phyloP scores from a whole-genome alignment of 2,797 vertebrate genomes.

The Scyliorhinus canicula region DNA sequence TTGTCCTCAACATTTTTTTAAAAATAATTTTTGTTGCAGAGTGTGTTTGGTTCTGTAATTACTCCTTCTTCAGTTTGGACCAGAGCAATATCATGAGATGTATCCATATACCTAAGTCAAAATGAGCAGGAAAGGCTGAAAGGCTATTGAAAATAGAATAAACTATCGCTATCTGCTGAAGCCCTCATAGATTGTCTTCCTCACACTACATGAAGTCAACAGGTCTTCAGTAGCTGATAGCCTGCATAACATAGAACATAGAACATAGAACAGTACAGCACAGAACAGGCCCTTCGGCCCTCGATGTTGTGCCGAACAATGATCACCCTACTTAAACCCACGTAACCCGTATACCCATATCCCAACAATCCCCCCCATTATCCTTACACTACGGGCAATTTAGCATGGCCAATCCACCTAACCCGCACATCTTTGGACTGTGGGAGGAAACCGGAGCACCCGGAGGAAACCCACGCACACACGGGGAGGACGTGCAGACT shows the following conservation, averaged over 20 bases:
- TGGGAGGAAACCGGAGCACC: too few species aligned
- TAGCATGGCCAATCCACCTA: too few species aligned
- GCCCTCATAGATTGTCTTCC: not conserved
- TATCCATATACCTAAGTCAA: not conserved
- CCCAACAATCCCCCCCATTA: too few species aligned
- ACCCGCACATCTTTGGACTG: too few species aligned
- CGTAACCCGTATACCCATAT: too few species aligned
- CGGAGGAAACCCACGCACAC: too few species aligned
- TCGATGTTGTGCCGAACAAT: too few species aligned
- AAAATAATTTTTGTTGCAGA: not conserved
- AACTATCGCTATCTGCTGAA: not conserved
- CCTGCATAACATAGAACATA: not conserved
- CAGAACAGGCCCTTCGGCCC: too few species aligned
- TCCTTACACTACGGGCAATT: too few species aligned
- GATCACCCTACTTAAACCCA: too few species aligned
- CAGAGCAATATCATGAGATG: not conserved
- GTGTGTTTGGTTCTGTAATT: not conserved
- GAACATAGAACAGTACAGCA: too few species aligned
- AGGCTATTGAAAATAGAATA: not conserved
- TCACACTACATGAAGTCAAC: not conserved
- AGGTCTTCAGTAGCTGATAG: not conserved
- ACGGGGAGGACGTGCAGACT: too few species aligned
- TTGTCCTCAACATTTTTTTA: not conserved
- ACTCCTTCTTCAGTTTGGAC: not conserved
- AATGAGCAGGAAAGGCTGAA: not conserved